Percentiles rank a stretch among this genome's conserved stretches.
Evolutionary conservation across 2,888 invertebrate species (phyloP).

Genomic region (Chirona hameri): DNA sequence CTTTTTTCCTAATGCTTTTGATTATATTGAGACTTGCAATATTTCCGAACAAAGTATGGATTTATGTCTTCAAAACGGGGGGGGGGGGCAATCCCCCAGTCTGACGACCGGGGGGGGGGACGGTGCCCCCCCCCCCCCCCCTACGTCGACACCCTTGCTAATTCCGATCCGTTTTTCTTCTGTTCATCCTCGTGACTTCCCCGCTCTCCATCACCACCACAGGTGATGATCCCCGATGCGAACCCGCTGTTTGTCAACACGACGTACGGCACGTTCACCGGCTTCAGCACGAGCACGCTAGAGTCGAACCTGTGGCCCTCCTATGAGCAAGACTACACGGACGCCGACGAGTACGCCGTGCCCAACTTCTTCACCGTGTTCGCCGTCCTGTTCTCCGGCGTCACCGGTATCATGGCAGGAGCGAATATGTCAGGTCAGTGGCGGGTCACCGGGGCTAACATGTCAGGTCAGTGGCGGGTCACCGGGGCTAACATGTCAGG

Average conservation of each 20-base stretch:
- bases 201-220: conserved; percentile 33
- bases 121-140: too few species aligned
- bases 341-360: conserved; percentile 49
- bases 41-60: too few species aligned
- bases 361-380: conserved; percentile 87
- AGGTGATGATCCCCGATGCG: conserved; percentile 73
- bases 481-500: too few species aligned
- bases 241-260: conserved; percentile 61
- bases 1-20: too few species aligned
- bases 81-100: too few species aligned
- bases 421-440: conserved; percentile 82
- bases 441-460: too few species aligned
- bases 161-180: too few species aligned
- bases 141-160: too few species aligned
- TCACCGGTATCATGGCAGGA: conserved; percentile 99
- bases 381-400: conserved; percentile 95
- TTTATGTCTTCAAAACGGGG: too few species aligned
- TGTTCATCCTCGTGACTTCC: background rate
- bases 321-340: conserved; percentile 74
- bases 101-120: too few species aligned
- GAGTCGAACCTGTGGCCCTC: conserved; percentile 69
- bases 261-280: conserved; percentile 69
- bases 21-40: too few species aligned
- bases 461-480: too few species aligned
- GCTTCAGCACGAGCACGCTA: conserved; percentile 68